Base-by-base conservation (phyloP, 2,888 invertebrate species). In the Coleophora flavipennella region DNA sequence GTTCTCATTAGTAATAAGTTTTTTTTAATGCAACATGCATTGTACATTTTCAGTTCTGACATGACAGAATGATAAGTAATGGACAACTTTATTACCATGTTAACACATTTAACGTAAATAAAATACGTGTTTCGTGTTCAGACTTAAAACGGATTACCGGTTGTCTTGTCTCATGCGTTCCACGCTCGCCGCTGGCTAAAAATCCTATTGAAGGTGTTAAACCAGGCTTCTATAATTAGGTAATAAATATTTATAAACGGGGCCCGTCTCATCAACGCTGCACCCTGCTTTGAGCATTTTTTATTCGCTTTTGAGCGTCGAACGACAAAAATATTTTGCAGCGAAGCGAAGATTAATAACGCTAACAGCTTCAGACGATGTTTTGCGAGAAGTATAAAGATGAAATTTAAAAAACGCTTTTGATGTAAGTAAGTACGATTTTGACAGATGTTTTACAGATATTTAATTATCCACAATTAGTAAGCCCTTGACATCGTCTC, bases 241-340 rank as follows among this genome's bases (percentile, higher is more conserved):
- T 69, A 71, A 78, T 83, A 79, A 80, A 81, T 80, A 81, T 81
- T 81, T 80, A 80, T 78, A 79, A 77, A 72, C 62, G 64, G 49
- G 57, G 65, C 59, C 53, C 51, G 48, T 54, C 57, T 66, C 71
- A 67, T 72, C 71, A 68, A 56, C 57, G 56, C 52, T 54, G 50
- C 47, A 59, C 56, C 56, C 28, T 31, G 51, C 48, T 53, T 49
- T 52, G 54, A 51, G 46, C 55, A 52, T 58, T 62, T 62, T 67
- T 65, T 64, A 59, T 53, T 61, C 54, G 50, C 59, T 59, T 57
- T 40, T 50, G 49, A 55, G 58, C 64, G 59, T 65, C 67, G 68
- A 68, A 69, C 57, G 58, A 61, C 40, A 35, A 47, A 43, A 42
- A 36, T 43, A 43, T 45, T 45, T 40, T 42, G 40, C 50, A 44